Evolutionary conservation across 2,888 invertebrate species (phyloP).

Genomic region (Venusia cambrica): DNA sequence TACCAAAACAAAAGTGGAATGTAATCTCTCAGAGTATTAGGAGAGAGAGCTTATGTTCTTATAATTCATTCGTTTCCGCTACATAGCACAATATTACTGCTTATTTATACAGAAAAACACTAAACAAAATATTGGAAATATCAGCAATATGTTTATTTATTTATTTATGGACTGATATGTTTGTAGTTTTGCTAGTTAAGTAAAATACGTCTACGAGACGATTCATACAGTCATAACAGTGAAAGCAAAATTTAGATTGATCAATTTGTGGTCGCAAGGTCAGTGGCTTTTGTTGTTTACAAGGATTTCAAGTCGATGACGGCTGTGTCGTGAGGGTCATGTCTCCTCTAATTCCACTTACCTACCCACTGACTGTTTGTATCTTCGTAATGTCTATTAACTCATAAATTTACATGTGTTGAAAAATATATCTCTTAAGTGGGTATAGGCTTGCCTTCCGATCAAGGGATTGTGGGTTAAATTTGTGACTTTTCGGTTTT

Average conservation of each 20-base stretch:
- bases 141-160: no score
- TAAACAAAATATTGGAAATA: conserved; percentile 12
- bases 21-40: conserved; percentile 8
- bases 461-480: no score
- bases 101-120: conserved; percentile 13
- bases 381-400: no score
- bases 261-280: conserved; percentile 43
- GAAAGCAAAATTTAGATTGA: conserved; percentile 20
- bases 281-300: conserved; percentile 40
- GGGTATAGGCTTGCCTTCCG: no score
- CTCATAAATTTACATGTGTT: no score
- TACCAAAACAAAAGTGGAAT: conserved; percentile 17
- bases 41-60: conserved; percentile 10
- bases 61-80: conserved; percentile 22
- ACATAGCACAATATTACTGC: conserved; percentile 16
- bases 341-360: conserved; percentile 20
- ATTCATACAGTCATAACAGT: not conserved
- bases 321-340: conserved; percentile 40
- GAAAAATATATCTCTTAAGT: no score
- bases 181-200: no score
- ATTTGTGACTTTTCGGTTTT: no score
- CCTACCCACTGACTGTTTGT: no score
- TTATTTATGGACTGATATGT: no score
- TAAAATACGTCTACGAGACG: no score
- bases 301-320: conserved; percentile 36